Evolutionary conservation across 2,797 vertebrate species (phyloP).

Genomic region (Chloroceryle amazona): DNA sequence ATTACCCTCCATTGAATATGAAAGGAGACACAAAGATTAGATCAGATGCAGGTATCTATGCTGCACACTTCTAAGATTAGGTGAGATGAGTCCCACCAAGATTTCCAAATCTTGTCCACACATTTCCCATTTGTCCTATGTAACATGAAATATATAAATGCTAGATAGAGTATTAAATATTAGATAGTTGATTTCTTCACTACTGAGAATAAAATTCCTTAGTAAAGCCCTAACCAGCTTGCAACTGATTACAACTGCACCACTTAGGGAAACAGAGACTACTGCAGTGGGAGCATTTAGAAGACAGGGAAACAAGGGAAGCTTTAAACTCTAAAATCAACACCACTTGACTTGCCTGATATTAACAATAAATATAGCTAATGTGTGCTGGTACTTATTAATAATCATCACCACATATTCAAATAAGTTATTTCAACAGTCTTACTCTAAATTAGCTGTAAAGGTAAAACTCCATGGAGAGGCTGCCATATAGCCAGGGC

Average conservation of each 20-base stretch:
- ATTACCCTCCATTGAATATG: slow-evolving; percentile 33
- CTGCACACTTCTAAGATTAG: not conserved
- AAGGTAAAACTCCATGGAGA: not conserved
- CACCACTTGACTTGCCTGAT: not conserved
- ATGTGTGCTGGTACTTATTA: not conserved
- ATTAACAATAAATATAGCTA: not conserved
- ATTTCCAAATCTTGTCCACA: not conserved
- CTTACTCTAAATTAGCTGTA: not conserved
- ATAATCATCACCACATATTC: not conserved
- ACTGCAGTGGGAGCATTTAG: not conserved
- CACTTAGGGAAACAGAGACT: not conserved
- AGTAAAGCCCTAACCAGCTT: not conserved
- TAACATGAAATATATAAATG: not conserved
- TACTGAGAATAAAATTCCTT: not conserved
- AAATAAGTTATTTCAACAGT: not conserved
- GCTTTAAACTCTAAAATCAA: not conserved
- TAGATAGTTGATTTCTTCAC: not conserved
- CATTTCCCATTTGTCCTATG: not conserved
- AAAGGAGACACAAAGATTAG: slow-evolving; percentile 8
- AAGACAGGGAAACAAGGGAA: not conserved
- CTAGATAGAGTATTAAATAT: not conserved
- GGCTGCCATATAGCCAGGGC: not conserved
- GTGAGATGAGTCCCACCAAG: not conserved
- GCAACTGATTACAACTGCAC: not conserved
- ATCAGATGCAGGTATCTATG: not conserved